Evolutionary conservation across 1,140 invertebrate species (phyloP), one percentile per base, ranked within the genome.

Genomic region (Drosophila tristis): DNA sequence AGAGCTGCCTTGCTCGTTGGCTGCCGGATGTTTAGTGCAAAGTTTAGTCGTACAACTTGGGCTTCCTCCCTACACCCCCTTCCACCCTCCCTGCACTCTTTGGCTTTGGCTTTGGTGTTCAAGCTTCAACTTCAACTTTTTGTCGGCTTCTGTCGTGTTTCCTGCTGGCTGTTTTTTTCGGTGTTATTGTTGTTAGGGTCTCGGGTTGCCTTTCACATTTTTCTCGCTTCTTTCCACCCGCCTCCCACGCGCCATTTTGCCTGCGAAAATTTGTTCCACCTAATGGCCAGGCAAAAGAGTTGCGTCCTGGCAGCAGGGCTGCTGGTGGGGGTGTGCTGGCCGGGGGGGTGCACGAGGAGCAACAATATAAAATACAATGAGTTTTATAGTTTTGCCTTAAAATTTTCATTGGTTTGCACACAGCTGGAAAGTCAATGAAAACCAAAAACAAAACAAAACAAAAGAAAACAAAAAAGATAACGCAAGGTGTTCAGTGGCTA

Each of bases 21-120:
- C 70, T 61, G 74, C 79, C 79, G 79, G 79, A 81, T 81, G 79
- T 81, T 81, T 81, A 81, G 79, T 74, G 74, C 79, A 81, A 81
- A 71, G 65, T 70, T 71, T 71, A 70, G 65, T 70, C 55, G 43
- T 45, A 59, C 42, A 39, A 39, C 39, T 62, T 58, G 42, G 42
- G 20, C 68, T 56, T 56, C 39, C 68, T 56, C 48, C 39, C 54
- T 59, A 54, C 26, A 4, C 3, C 31, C 31, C 5, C 25, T 9
- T 0, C 26, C 29, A 23, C 39, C 48, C 44, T 11, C 7, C 4
- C 42, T 31, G 7, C 39, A 16, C 15, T 5, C 20, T 15, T 53
- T 13, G 39, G 42, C 11, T 45, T 56, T 43, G 56, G 29, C 11
- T 45, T 56, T 43, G 56, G 29, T 55, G 60, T 64, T 74, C 49